phyloP scores from a whole-genome alignment of 2,888 invertebrate genomes.

The Bugula neritina region DNA sequence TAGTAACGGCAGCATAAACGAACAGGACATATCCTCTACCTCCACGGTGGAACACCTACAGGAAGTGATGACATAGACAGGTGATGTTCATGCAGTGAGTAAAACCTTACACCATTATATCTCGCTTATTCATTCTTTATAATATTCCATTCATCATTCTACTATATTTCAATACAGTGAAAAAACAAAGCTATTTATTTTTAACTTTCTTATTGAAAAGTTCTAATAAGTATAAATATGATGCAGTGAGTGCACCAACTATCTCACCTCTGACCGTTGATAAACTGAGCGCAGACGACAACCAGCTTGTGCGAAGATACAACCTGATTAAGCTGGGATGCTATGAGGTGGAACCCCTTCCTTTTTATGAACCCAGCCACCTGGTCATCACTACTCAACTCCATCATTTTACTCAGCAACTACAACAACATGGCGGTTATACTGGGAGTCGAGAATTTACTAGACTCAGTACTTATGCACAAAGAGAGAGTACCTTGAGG shows the following conservation, averaged over 20 bases:
- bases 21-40: neutral
- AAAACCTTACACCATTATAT: no score
- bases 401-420: slow-evolving; percentile 8
- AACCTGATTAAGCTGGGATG: slow-evolving; percentile 15
- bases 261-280: slow-evolving; percentile 24
- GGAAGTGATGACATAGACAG: neutral
- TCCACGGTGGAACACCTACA: neutral
- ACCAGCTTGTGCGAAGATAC: neutral
- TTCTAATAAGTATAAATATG: no score
- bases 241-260: no score
- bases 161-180: no score
- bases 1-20: slow-evolving; percentile 14
- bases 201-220: no score
- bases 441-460: no score
- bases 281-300: neutral
- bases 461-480: no score
- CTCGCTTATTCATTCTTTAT: no score
- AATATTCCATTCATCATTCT: no score
- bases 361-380: neutral
- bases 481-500: slow-evolving; percentile 17
- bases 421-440: no score
- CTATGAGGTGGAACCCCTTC: slow-evolving; percentile 10
- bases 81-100: no score
- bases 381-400: slow-evolving; percentile 7
- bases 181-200: no score